Base-by-base conservation (phyloP, 2,888 invertebrate genomes). In the Drosophila lutescens region DNA sequence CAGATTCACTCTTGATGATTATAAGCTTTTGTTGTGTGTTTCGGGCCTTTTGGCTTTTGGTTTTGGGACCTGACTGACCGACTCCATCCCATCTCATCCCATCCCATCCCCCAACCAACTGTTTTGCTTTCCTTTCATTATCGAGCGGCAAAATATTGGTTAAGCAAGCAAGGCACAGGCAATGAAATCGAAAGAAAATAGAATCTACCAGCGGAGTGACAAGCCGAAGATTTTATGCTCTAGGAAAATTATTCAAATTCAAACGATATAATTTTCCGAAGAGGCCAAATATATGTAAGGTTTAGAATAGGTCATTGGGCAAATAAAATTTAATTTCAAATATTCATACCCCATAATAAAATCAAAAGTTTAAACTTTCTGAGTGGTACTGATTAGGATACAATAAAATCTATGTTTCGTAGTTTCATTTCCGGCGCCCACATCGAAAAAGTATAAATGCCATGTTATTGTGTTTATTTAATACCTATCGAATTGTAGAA, bases 1-100 rank as follows among this genome's bases (percentile, higher is more conserved):
- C 88, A 84, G 84, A 84, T 84, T 84, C 84, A 84, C 84, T 84
- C 88, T 88, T 84, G 88, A 88, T 84, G 86, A 80, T 86, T 88
- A 86, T 78, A 79, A 83, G 77, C 77, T 61, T 79, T 81, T 85
- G 69, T 80, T 86, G 88, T 79, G 76, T 76, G 38, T 70, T 40
- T 81, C 53, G 73, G 74, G 70, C 41, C 77, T 78, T 66, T 51
- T 32, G 65, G 55, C 46, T 62, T 53, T 47, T 46, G 63, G 20
- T 2, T 6, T 43, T 10, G 63, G 63, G 62, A 67, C 38, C 44
- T 44, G 49, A 49, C 34, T 49, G 49, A 34, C 65, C 65, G 67
- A 15, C 68, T 44, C 36, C 36, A 23, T 12, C 44, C 26, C 15
- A 12, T 43, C 34, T n/a, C 41, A 41, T 43, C 43, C 43, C 44